Evolutionary conservation across 2,888 invertebrate genomes (phyloP).

Genomic region (Dascillus cervinus): DNA sequence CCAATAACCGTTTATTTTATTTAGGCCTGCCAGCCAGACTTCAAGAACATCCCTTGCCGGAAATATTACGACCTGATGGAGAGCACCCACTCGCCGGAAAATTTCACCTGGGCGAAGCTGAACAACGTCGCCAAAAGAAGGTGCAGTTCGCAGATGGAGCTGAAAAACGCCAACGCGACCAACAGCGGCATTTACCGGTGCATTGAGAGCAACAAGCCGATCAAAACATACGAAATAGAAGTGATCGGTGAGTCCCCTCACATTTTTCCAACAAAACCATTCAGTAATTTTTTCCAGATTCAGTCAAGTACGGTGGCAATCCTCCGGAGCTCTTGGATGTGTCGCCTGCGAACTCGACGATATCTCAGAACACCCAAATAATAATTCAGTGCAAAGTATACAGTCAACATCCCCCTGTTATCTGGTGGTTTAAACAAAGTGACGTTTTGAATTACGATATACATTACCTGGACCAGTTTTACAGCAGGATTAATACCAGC

Average conservation of each 20-base stretch:
- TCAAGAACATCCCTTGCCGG: slow-evolving; percentile 23
- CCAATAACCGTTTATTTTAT: slow-evolving; percentile 9
- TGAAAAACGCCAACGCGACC: slow-evolving; percentile 24
- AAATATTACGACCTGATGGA: slow-evolving; percentile 11
- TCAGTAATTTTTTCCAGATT: slow-evolving; percentile 17
- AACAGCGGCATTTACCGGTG: slow-evolving; percentile 33
- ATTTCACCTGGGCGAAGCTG: slow-evolving; percentile 10
- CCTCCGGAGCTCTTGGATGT: slow-evolving; percentile 30
- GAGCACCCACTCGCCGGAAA: slow-evolving; percentile 6
- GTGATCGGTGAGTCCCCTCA: slow-evolving; percentile 19
- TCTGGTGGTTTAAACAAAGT: slow-evolving; percentile 37
- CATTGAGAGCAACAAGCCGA: slow-evolving; percentile 22
- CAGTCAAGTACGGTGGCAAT: slow-evolving; percentile 22
- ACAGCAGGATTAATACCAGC: slow-evolving; percentile 27
- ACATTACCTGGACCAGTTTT: slow-evolving; percentile 26
- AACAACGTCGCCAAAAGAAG: slow-evolving; percentile 12
- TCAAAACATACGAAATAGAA: slow-evolving; percentile 28
- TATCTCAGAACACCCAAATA: slow-evolving; percentile 28
- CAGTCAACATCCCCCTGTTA: slow-evolving; percentile 31
- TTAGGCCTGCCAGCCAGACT: slow-evolving; percentile 25
- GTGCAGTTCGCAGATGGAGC: slow-evolving; percentile 23
- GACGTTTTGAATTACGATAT: slow-evolving; percentile 30
- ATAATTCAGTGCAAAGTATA: slow-evolving; percentile 36
- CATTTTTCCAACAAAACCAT: background rate
- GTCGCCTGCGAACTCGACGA: slow-evolving; percentile 29